Percentiles rank a stretch among this genome's conserved stretches.
phyloP scores from a whole-genome alignment of 2,113 vertebrate genomes.

The Mesoclemmys tuberculata region DNA sequence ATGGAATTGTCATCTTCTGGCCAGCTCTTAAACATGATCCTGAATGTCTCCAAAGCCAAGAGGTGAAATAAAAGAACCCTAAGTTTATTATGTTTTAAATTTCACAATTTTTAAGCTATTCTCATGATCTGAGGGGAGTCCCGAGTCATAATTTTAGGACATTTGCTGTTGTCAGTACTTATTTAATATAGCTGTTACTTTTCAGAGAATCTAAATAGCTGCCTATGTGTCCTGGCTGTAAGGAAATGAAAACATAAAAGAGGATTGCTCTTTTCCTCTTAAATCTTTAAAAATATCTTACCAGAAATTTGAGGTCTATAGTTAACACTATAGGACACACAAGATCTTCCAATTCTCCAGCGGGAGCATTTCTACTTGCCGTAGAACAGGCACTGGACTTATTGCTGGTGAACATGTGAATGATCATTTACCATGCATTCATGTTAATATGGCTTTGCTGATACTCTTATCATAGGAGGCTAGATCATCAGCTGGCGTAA shows the following conservation, averaged over 20 bases:
- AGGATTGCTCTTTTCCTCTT: neutral
- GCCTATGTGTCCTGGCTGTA: neutral
- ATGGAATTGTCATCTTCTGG: neutral
- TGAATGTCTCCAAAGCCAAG: neutral
- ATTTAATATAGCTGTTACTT: neutral
- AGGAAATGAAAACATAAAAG: neutral
- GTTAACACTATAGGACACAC: neutral
- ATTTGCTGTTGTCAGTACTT: neutral
- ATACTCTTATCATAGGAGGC: neutral
- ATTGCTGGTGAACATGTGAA: neutral
- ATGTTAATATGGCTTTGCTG: neutral
- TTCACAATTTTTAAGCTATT: neutral
- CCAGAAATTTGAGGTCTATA: neutral
- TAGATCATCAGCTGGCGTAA: neutral
- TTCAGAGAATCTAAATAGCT: neutral
- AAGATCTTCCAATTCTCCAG: neutral
- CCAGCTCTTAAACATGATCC: neutral
- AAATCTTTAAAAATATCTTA: neutral
- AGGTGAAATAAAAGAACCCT: neutral
- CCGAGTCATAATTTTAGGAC: rapidly evolving
- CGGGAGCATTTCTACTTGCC: neutral
- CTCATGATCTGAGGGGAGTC: neutral
- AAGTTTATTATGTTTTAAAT: neutral
- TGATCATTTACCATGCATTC: neutral
- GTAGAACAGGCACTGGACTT: neutral